Percentiles rank a stretch among this genome's conserved stretches.
Evolutionary conservation across 2,888 invertebrate genomes (phyloP).

Genomic region (Drosophila setosimentum): DNA sequence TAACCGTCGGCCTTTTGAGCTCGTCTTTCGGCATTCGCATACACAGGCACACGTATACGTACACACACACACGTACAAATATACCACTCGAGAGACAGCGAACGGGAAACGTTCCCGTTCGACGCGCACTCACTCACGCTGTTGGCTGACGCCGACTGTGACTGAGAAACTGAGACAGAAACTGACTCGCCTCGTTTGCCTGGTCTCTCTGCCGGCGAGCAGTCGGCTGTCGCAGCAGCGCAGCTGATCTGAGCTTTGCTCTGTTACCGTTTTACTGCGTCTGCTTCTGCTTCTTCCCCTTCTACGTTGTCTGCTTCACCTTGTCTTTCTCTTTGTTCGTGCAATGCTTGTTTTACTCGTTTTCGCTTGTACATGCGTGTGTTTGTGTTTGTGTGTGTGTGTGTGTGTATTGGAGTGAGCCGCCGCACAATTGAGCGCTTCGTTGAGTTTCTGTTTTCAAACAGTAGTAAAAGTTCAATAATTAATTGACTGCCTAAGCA

Average conservation of each 20-base stretch:
- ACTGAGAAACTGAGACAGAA: conserved; percentile 70
- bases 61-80: background rate
- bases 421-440: conserved; percentile 62
- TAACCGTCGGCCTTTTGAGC: conserved; percentile 44
- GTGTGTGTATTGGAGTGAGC: conserved; percentile 20
- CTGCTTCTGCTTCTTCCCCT: conserved; percentile 23
- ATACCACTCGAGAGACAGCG: conserved; percentile 40
- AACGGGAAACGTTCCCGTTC: conserved; percentile 70
- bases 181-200: conserved; percentile 46
- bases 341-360: conserved; percentile 40
- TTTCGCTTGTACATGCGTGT: conserved; percentile 8
- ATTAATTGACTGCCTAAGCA: conserved; percentile 69
- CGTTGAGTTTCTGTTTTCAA: conserved; percentile 59
- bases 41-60: background rate
- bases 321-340: conserved; percentile 43
- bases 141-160: conserved; percentile 79
- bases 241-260: conserved; percentile 56
- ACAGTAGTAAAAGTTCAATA: conserved; percentile 79
- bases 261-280: conserved; percentile 25
- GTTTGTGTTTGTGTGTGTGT: conserved; percentile 11
- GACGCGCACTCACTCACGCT: conserved; percentile 79
- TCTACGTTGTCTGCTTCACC: conserved; percentile 14
- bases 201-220: conserved; percentile 36
- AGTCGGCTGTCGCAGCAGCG: conserved; percentile 17
- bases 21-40: conserved; percentile 41